Evolutionary conservation across 2,797 vertebrate species (phyloP), one percentile per base, ranked within the genome.

Genomic region (Toxotes lorentzi): DNA sequence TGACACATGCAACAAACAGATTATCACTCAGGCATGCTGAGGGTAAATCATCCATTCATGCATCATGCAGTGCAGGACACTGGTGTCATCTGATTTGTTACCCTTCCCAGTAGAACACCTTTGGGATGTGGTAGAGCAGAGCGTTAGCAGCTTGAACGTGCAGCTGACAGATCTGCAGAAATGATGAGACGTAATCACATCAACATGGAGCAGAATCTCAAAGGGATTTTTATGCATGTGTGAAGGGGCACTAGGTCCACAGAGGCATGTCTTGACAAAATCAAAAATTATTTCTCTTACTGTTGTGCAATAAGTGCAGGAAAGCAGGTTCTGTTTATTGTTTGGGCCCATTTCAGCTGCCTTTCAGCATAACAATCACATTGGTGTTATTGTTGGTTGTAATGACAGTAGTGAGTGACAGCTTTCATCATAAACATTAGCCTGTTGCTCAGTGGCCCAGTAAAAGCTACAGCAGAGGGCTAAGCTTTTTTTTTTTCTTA

Each of bases 11-110:
- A 54, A 24, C 5, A 45, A 57, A 47, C 12, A 32, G 47, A 54
- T 67, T 21, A 38, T 45, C 67, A 56, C 11, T 48, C 32, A 41
- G 48, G 57, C 58, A 43, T 62, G 56, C 66, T 56, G 57, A 23
- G 53, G 51, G 14, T 34, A 61, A 63, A 68, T 53, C 40, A 69
- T 32, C 17, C 51, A 61, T 67, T 73, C 43, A 58, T 50, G 16
- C 54, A 57, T 24, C 17, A 50, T 38, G 58, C 61, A 60, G 43
- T 19, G 21, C 14, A 81, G 59, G 65, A 77, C 80, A 70, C 17
- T 54, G 2, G 2, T 35, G 4, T 71, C 30, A 45, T 43, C 14
- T 38, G 11, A 47, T 81, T 47, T 68, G 16, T 48, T 45, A 2
- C n/a, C n/a, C n/a, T n/a, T n/a, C 8, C 35, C 35, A 35, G 9